A percentile compares a stretch with the other conserved stretches of the same genome.
phyloP scores from a whole-genome alignment of 1,140 invertebrate genomes.

The Leptoteleia sp. region DNA sequence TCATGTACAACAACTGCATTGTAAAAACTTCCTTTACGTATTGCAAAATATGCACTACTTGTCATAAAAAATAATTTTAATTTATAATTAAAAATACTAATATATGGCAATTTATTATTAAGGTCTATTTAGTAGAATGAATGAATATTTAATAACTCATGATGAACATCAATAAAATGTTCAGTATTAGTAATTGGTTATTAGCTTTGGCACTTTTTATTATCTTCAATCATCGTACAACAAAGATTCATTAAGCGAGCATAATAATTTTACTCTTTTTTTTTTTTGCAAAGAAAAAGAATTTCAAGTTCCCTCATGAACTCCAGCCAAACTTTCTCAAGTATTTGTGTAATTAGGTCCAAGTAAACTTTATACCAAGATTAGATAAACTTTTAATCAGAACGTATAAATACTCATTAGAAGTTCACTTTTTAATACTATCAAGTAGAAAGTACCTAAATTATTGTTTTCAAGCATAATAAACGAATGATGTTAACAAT shows the following conservation, averaged over 20 bases:
- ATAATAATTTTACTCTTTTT: constrained; percentile 25
- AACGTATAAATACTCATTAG: constrained; percentile 48
- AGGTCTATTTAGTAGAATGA: too few relatives aligned
- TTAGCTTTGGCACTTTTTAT: constrained; percentile 1
- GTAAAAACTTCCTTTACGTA: too few relatives aligned
- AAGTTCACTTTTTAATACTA: constrained; percentile 26
- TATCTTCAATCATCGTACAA: not conserved
- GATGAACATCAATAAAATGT: not conserved
- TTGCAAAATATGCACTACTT: too few relatives aligned
- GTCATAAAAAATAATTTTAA: too few relatives aligned
- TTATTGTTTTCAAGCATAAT: constrained; percentile 32
- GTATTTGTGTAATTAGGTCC: constrained; percentile 55
- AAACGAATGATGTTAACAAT: not conserved
- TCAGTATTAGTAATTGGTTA: not conserved
- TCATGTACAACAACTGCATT: too few relatives aligned
- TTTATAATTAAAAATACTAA: too few relatives aligned
- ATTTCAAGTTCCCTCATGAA: constrained; percentile 29
- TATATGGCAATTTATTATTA: too few relatives aligned
- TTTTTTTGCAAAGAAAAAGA: constrained; percentile 21
- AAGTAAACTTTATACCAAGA: constrained; percentile 47
- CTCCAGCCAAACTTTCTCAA: constrained; percentile 39
- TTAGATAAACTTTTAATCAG: constrained; percentile 57
- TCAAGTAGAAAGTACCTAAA: constrained; percentile 24
- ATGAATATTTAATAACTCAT: too few relatives aligned
- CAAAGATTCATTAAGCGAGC: constrained; percentile 15